phyloP scores from a whole-genome alignment of 2,888 invertebrate genomes.

The Thereva nobilitata region DNA sequence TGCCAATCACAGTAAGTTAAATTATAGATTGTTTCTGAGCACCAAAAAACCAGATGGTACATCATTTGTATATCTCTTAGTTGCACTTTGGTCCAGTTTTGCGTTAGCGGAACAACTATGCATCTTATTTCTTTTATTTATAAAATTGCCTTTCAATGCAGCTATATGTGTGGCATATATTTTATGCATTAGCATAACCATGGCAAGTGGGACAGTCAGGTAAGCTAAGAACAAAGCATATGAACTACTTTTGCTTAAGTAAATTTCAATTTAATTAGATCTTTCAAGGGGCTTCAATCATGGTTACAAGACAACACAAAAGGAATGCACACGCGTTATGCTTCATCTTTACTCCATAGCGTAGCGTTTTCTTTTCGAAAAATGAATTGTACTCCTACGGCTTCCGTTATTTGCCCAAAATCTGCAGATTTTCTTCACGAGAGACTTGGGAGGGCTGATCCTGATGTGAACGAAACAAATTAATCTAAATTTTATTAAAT shows the following conservation, averaged over 20 bases:
- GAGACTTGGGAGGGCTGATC: conserved; percentile 55
- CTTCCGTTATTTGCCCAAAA: conserved; percentile 56
- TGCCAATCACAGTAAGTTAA: neutral
- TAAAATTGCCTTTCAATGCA: conserved; percentile 77
- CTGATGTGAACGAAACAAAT: conserved; percentile 51
- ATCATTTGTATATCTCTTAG: conserved; percentile 67
- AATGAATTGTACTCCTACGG: conserved; percentile 60
- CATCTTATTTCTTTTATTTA: conserved; percentile 77
- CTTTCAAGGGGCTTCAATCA: conserved; percentile 76
- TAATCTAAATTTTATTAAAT: conserved; percentile 49
- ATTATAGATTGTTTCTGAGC: conserved; percentile 52
- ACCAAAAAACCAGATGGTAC: conserved; percentile 52
- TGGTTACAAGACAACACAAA: conserved; percentile 82
- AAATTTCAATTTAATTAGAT: conserved; percentile 60
- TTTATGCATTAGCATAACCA: conserved; percentile 69
- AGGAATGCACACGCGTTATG: conserved; percentile 78
- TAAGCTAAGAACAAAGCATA: conserved; percentile 51
- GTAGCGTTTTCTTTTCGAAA: conserved; percentile 68
- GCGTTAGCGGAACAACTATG: conserved; percentile 84
- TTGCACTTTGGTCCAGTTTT: conserved; percentile 83
- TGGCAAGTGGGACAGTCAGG: conserved; percentile 80
- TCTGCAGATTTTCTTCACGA: conserved; percentile 56
- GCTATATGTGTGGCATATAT: conserved; percentile 80
- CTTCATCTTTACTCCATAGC: conserved; percentile 73
- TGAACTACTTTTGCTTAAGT: neutral